Conservation (phyloP, 2,888 invertebrate genomes). For the Escarpia spicata region DNA sequence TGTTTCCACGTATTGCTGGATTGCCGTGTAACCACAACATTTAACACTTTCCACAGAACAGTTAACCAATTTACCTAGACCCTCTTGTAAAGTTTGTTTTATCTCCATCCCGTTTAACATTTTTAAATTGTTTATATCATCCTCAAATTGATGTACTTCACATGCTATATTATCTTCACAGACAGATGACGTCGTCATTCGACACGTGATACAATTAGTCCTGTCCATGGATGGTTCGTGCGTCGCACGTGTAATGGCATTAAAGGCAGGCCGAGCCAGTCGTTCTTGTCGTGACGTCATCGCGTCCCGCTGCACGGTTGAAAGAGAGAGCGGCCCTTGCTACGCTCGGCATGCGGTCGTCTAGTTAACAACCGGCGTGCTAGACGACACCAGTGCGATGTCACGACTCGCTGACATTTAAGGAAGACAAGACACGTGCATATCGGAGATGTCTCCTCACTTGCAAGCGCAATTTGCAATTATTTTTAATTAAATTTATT, state of each 20-base stretch:
- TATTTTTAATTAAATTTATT: slow-evolving; percentile 16
- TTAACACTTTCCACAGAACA: background rate
- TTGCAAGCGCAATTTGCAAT: slow-evolving; percentile 5
- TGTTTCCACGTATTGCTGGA: too few relatives aligned
- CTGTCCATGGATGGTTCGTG: too few relatives aligned
- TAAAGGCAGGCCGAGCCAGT: too few relatives aligned
- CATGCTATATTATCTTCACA: too few relatives aligned
- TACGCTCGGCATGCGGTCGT: background rate
- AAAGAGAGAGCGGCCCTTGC: background rate
- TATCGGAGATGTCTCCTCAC: background rate
- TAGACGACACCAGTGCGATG: background rate
- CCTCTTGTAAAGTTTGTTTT: background rate
- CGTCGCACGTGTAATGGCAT: too few relatives aligned
- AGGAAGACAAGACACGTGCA: background rate
- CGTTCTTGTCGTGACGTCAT: background rate
- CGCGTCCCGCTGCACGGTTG: background rate
- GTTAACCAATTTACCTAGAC: background rate
- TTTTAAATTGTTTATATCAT: background rate
- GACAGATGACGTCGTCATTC: background rate
- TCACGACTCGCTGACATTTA: background rate
- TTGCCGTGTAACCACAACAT: background rate
- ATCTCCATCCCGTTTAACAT: background rate
- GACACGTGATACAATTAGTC: background rate
- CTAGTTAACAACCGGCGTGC: background rate
- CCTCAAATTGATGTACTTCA: background rate